These are phyloP conservation scores for Tringa solitaria DNA, from an alignment of 2,113 vertebrate species.

Conservation along the genomic window DNA sequence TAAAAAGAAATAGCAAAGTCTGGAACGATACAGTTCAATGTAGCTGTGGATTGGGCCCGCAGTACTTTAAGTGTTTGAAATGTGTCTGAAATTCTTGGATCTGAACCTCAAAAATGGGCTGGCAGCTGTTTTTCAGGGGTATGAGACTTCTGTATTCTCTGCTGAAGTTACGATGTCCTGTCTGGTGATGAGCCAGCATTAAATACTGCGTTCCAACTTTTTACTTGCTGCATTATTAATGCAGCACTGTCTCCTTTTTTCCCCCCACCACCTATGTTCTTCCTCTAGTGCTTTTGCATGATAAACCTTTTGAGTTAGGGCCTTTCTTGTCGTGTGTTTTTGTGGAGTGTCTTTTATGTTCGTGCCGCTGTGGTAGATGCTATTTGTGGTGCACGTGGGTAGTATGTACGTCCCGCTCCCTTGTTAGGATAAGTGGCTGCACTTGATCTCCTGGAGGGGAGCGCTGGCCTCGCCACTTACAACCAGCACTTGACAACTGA, in stretches of 20 bases:
- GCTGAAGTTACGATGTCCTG: neutral
- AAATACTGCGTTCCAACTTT: neutral
- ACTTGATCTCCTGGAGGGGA: constrained; percentile 35
- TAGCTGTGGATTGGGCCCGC: neutral
- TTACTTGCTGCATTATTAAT: neutral
- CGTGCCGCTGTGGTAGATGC: neutral
- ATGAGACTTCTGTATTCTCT: neutral
- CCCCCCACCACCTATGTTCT: neutral
- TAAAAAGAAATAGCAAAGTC: neutral
- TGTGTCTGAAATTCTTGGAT: neutral
- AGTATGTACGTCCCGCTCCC: neutral
- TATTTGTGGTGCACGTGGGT: neutral
- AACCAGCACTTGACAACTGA: neutral
- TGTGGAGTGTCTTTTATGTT: neutral
- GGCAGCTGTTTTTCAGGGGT: neutral
- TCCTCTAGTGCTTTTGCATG: neutral
- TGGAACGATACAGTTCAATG: neutral
- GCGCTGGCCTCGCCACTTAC: neutral
- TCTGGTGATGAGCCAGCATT: neutral
- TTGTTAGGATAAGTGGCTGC: neutral
- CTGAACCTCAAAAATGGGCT: neutral
- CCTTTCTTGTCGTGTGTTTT: neutral
- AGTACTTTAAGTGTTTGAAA: neutral
- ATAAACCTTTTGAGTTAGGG: neutral
- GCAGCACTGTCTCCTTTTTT: neutral